A percentile compares a stretch with the other conserved stretches of the same genome.
Evolutionary conservation across 23 tunicate genomes (phyloP).

Genomic region (Ascidia mentula): DNA sequence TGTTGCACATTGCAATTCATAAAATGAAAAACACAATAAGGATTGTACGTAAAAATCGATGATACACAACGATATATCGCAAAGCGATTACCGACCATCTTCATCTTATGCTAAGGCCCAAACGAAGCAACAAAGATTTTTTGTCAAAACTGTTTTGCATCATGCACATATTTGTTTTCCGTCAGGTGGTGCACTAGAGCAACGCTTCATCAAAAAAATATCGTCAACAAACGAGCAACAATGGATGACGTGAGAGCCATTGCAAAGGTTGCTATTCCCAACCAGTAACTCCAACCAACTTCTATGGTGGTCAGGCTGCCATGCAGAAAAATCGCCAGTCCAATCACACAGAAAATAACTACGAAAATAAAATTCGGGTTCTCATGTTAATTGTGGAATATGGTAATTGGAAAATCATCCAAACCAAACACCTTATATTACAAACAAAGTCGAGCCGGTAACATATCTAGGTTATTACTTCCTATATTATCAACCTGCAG

Average conservation of each 20-base stretch:
- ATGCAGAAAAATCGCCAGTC: neutral
- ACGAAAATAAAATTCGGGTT: neutral
- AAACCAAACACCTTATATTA: no score
- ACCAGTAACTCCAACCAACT: conserved; percentile 1
- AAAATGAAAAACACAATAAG: no score
- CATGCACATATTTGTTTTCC: neutral
- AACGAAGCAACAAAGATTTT: no score
- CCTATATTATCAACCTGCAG: neutral
- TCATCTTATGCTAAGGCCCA: no score
- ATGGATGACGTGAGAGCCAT: neutral
- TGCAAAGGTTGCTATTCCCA: neutral
- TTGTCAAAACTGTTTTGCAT: neutral
- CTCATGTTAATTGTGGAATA: no score
- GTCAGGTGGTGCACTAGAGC: neutral
- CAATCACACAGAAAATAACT: neutral
- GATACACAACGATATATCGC: no score
- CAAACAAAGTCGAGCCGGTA: no score
- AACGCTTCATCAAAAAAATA: neutral
- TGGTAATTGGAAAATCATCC: no score
- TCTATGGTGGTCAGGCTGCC: neutral
- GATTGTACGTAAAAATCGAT: no score
- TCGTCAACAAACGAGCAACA: neutral
- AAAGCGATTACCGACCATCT: no score
- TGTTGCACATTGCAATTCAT: no score
- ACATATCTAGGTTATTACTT: no score